A percentile compares a stretch with the other conserved stretches of the same genome.
These are phyloP conservation scores for Zaprionus obscuricornis DNA, from an alignment of 2,888 invertebrate genomes.

Conservation along the genomic window DNA sequence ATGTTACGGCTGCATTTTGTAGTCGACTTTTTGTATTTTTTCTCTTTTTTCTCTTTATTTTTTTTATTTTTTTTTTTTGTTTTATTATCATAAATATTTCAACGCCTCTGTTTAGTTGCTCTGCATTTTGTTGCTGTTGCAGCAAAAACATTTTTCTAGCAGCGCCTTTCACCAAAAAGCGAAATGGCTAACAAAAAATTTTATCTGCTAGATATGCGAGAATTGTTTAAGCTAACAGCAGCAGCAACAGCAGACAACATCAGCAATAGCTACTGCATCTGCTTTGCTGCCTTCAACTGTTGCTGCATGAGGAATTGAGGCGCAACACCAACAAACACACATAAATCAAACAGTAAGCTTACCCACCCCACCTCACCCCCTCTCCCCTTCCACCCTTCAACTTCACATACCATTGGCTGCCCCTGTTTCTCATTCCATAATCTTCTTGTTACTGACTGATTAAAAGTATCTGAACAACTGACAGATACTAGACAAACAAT, in stretches of 20 bases:
- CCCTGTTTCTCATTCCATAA: too few relatives aligned
- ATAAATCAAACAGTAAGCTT: too few relatives aligned
- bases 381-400: too few relatives aligned
- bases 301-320: not conserved
- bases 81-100: slow-evolving; percentile 64
- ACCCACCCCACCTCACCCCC: too few relatives aligned
- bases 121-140: slow-evolving; percentile 24
- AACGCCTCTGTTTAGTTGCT: slow-evolving; percentile 59
- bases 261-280: too few relatives aligned
- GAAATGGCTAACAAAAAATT: slow-evolving; percentile 26
- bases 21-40: slow-evolving; percentile 9
- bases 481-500: too few relatives aligned
- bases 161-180: slow-evolving; percentile 52
- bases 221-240: slow-evolving; percentile 59
- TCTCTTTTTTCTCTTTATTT: slow-evolving; percentile 22
- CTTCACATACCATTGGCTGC: too few relatives aligned
- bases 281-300: too few relatives aligned
- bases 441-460: too few relatives aligned
- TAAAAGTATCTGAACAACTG: too few relatives aligned
- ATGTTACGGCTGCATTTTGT: slow-evolving; percentile 54
- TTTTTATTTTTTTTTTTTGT: slow-evolving; percentile 21
- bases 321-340: too few relatives aligned
- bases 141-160: slow-evolving; percentile 26
- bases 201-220: slow-evolving; percentile 33
- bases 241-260: too few relatives aligned